Evolutionary conservation across 1,140 invertebrate species (phyloP), one percentile per base, ranked within the genome.

Genomic region (Drosophila jambulina): DNA sequence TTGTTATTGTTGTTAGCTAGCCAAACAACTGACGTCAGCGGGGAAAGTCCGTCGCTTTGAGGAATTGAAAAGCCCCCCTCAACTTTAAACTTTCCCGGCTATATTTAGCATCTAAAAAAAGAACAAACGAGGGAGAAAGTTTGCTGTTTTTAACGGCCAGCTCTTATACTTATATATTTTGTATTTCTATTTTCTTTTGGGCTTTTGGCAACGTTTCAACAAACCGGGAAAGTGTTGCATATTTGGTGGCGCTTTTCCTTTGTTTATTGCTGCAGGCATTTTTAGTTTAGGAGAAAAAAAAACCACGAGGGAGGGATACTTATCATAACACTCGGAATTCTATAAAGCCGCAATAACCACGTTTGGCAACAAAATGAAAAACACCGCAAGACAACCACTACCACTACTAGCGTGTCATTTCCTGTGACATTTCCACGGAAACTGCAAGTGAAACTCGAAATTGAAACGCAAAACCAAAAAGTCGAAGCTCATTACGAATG

Each of bases 31-130:
- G 84, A 86, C 83, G 83, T 86, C 83, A 86, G 51, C 40, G 15
- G 48, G 25, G 19, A 25, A n/a, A 21, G 13, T 25, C 40, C 49
- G 13, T 21, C 40, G 64, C 32, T 12, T 12, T 34, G 32, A 13
- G 3, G 0, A 34, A 34, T 34, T 34, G 34, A 36, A 51, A 49
- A 49, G n/a, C 59, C 38, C 7, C 60, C 48, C 78, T 86, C 83
- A 86, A 86, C 82, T 86, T 87, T 87, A 63, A 87, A 88, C 84
- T 90, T 88, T 84, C 53, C 42, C 23, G 8, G 9, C 84, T 87
- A 87, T 75, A 80, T 69, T 75, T 90, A 77, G 80, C 59, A 25
- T 40, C 65, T 82, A 79, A 79, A 82, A 78, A 78, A 61, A 59
- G 36, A 46, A 46, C 38, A 48, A 76, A 56, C 53, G 43, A 54